Conservation (phyloP, 37 sponge, comb jelly and placozoan species). For the Ephydatia muelleri region DNA sequence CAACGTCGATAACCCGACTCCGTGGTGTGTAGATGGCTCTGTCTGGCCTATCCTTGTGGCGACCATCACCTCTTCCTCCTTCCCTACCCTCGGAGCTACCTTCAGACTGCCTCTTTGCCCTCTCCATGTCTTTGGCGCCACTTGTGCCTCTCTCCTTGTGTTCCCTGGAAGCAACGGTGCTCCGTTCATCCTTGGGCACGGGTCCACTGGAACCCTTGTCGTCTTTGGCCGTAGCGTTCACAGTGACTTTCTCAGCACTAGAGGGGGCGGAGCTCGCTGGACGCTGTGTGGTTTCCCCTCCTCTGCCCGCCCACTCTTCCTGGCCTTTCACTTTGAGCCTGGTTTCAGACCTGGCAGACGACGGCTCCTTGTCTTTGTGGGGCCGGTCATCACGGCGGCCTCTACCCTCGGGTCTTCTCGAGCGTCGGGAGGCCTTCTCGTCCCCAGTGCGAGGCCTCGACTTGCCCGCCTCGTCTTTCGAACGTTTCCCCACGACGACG, state of each 20-base stretch:
- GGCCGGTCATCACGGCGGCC: no score
- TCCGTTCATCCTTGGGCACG: background rate
- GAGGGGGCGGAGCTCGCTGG: background rate
- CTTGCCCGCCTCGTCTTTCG: no score
- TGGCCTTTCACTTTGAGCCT: no score
- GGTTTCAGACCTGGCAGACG: no score
- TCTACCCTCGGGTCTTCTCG: no score
- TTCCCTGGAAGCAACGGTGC: background rate
- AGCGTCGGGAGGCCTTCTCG: no score
- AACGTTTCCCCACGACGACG: conserved; percentile 1
- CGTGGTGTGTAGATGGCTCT: conserved; percentile 31
- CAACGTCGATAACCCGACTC: background rate
- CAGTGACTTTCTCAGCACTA: background rate
- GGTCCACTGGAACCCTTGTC: no score
- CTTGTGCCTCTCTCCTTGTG: conserved; percentile 2
- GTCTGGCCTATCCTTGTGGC: conserved; percentile 19
- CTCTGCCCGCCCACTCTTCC: no score
- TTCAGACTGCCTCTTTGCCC: background rate
- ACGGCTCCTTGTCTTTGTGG: no score
- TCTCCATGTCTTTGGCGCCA: background rate
- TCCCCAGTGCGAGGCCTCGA: background rate
- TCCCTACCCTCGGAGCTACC: no score
- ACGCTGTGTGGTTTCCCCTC: no score
- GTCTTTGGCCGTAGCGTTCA: background rate
- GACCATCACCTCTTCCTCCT: no score